Base-by-base conservation (phyloP, 1,140 invertebrate species). In the Hyles vespertilio region DNA sequence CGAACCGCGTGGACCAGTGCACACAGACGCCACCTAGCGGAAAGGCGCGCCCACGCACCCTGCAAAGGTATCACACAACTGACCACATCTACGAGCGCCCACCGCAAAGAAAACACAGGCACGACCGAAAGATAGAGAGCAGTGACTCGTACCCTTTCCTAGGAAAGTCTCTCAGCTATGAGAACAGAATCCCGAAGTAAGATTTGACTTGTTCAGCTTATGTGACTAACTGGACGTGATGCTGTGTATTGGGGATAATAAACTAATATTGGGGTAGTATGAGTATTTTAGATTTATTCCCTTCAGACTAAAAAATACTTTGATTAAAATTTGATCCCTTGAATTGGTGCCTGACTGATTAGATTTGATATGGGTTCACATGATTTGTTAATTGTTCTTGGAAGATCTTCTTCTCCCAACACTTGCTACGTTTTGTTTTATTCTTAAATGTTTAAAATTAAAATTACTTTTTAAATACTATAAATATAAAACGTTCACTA, bases 41-140 rank as follows among this genome's bases (percentile, higher is more conserved):
- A 11, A 84, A 82, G 58, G 51, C 72, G 5, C 75, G 74, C n/a
- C 78, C 79, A 0, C 74, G 77, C 12, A 72, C 74, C 9, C 72
- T 88, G n/a, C 83, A 86, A 73, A 79, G 83, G 70, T 83, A 79
- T 68, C 77, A 88, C 76, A 88, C 85, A n/a, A 73, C 77, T 48
- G 85, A 88, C 60, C 85, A 85, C 65, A 61, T 88, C 51, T 84
- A 79, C 77, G 82, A 85, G 69, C 51, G 71, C 52, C 54, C 72
- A 32, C 68, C 76, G 33, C 73, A 74, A 51, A 74, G 75, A 56
- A 69, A 69, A 2, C 65, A 81, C 61, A 70, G 74, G 11, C 50
- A 59, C 54, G 73, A 70, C 58, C 74, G 78, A 7, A 84, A 82
- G 65, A 61, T 88, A 48, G 81, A 75, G 3, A 63, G 84, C 36